Evolutionary conservation across 2,113 vertebrate genomes (phyloP).

Genomic region (Eidolon helvum): DNA sequence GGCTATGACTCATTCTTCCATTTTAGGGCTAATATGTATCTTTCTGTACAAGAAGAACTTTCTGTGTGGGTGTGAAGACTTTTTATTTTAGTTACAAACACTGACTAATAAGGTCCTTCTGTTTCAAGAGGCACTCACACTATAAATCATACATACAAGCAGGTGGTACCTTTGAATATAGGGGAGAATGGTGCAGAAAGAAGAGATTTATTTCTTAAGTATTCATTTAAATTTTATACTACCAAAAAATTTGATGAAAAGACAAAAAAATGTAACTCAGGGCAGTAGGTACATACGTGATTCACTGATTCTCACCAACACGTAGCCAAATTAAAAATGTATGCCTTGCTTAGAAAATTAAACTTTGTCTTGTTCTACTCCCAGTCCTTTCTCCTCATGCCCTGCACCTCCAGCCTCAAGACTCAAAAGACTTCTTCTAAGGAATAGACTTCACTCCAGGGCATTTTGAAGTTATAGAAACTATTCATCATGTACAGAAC

Average conservation of each 20-base stretch:
- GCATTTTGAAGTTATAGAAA: background rate
- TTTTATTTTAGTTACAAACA: slow-evolving; percentile 34
- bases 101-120: slow-evolving; percentile 22
- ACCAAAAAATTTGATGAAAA: background rate
- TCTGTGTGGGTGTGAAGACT: slow-evolving; percentile 25
- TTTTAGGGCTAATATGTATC: slow-evolving; percentile 7
- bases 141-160: background rate
- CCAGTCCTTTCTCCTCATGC: background rate
- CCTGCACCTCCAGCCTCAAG: background rate
- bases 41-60: slow-evolving; percentile 46
- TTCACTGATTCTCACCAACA: background rate
- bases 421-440: slow-evolving; percentile 1
- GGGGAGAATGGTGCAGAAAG: background rate
- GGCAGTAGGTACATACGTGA: background rate
- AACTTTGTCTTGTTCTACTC: background rate
- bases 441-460: background rate
- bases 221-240: slow-evolving; percentile 33
- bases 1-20: slow-evolving; percentile 27
- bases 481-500: background rate
- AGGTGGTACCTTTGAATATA: background rate
- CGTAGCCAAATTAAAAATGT: background rate
- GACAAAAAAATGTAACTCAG: background rate
- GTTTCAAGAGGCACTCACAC: background rate
- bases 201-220: background rate
- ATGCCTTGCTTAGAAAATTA: background rate